These are phyloP conservation scores for Archivesica marissinica DNA, from an alignment of 1,140 invertebrate genomes.

Conservation along the genomic window DNA sequence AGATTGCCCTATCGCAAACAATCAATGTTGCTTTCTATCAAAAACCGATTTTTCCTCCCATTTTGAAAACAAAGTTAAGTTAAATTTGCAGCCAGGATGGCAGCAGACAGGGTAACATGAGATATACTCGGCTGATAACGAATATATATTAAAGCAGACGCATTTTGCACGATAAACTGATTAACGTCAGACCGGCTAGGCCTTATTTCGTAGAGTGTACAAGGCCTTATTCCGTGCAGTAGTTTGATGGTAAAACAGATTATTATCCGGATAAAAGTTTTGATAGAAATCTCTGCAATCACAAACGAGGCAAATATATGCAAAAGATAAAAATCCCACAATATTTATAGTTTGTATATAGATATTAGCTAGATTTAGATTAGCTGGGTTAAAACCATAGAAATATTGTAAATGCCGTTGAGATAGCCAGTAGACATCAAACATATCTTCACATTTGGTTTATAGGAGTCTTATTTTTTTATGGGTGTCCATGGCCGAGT, in stretches of 20 bases:
- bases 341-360: neutral
- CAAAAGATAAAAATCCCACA: neutral
- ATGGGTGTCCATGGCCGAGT: too few species aligned
- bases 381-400: too few species aligned
- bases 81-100: neutral
- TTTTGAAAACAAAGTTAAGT: conserved; percentile 1
- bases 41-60: conserved; percentile 1
- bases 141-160: neutral
- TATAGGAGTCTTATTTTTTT: too few species aligned
- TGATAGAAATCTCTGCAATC: neutral
- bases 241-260: conserved; percentile 9
- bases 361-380: neutral
- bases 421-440: too few species aligned
- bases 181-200: neutral
- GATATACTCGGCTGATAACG: neutral
- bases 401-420: too few species aligned
- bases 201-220: conserved; percentile 34
- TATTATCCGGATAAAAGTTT: neutral
- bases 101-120: neutral
- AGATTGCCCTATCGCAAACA: neutral
- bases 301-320: conserved; percentile 33
- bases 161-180: conserved; percentile 20
- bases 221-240: too few species aligned
- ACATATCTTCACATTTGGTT: too few species aligned
- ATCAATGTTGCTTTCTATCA: conserved; percentile 9